phyloP scores from a whole-genome alignment of 2,888 invertebrate species.

The Myopa testacea region DNA sequence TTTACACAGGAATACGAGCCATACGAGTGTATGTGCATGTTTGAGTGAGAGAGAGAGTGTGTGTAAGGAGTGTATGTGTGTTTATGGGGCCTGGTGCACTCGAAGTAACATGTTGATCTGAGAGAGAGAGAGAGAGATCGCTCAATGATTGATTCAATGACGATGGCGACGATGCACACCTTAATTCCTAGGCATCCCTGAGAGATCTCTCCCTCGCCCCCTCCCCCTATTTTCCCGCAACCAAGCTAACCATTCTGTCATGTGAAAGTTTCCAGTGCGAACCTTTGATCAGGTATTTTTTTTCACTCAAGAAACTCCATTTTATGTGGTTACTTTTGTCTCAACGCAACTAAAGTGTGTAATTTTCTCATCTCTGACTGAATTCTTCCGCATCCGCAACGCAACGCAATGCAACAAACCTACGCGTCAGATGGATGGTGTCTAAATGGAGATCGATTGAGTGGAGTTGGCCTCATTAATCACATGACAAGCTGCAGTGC shows the following conservation, averaged over 20 bases:
- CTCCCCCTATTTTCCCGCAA: background rate
- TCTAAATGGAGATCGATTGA: slow-evolving; percentile 66
- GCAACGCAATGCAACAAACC: no score
- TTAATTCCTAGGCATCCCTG: slow-evolving; percentile 18
- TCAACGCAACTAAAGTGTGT: no score
- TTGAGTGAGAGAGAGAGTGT: background rate
- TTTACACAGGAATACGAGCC: background rate
- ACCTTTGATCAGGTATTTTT: no score
- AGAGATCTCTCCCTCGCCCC: background rate
- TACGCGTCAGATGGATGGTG: slow-evolving; percentile 50
- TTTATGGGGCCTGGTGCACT: no score
- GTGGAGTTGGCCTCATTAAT: slow-evolving; percentile 65
- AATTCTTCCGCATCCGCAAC: slow-evolving; percentile 14
- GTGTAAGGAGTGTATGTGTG: background rate
- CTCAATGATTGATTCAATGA: no score
- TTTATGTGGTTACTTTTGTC: no score
- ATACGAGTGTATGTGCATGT: background rate
- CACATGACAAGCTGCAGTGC: slow-evolving; percentile 58
- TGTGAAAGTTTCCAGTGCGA: no score
- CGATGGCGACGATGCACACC: slow-evolving; percentile 17
- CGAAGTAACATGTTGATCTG: no score
- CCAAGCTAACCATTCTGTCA: background rate
- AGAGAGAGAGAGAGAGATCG: no score
- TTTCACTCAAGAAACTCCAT: no score
- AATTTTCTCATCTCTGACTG: slow-evolving; percentile 53